Base-by-base conservation (phyloP, 2,888 invertebrate genomes). In the Cantharis flavilabris region DNA sequence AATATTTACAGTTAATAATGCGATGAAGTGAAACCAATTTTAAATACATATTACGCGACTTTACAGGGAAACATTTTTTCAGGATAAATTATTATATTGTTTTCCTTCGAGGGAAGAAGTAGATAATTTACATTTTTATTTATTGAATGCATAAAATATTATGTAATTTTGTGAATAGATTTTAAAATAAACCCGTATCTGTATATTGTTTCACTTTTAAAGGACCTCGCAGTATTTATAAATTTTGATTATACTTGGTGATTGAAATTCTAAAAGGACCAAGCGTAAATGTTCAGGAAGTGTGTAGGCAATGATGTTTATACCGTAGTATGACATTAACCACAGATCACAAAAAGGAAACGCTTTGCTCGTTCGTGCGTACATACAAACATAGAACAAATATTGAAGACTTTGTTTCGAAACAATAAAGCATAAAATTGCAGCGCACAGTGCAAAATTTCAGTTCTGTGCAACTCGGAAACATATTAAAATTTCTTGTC, bases 251-350 rank as follows among this genome's bases (percentile, higher is more conserved):
- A 69, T 69, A 72, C 67, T 70, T 71, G 63, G 30, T 28, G 70
- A 73, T 69, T 72, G 69, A 63, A 65, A 30, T 65, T 67, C 30
- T 30, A 30, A 49, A 23, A 71, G 70, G 63, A 64, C 49, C 69
- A 70, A 75, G 78, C 75, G 70, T 77, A 64, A 72, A 75, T 78
- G 77, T 75, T 72, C 77, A 78, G 75, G 78, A 78, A 75, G 75
- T 78, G 78, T 78, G 78, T 78, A 78, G 75, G 78, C 78, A 78
- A 78, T 78, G 78, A 78, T 70, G 76, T 62, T 77, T 20, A n/a
- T 70, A 65, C 49, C 30, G 72, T 69, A 75, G 73, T 70, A 70
- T 73, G 75, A 73, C 78, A 78, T 78, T 78, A 76, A 70, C 72
- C 73, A 72, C 78, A 78, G 78, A 78, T 78, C 78, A 78, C 78